Evolutionary conservation across 1,140 invertebrate species (phyloP), one percentile per base, ranked within the genome.

Genomic region (Hyposmocoma kahamanoa): DNA sequence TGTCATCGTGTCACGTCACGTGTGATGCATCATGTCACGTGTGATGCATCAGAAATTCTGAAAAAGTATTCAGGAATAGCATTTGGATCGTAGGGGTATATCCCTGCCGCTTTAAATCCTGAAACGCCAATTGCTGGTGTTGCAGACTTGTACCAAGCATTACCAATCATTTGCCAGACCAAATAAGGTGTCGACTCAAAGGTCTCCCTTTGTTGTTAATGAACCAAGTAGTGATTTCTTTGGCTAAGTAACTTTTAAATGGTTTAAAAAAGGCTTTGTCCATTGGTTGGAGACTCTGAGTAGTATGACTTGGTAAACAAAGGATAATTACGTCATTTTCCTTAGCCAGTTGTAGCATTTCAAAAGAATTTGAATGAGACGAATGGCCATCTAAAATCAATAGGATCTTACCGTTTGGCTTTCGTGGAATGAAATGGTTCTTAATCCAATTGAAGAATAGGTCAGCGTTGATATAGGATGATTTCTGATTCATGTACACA

Each of bases 241-340:
- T 9, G 9, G 20, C 21, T 17, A 46, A 62, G 38, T 62, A 56
- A 17, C 22, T 42, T 56, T 76, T 72, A 8, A 71, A 51, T 11
- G 54, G 56, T 47, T 64, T 66, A 44, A 70, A 76, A 47, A 70
- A 67, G 36, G 50, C 36, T 44, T 50, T 47, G 42, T 71, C 66
- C 6, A 71, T 32, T 13, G 63, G 71, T 43, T 76, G 68, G 26
- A 74, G 49, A 43, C 50, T 59, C 8, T 67, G 54, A n/a, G 62
- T 72, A 18, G 68, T 68, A 48, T 75, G 63, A 36, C 47, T 62
- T n/a, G 66, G 60, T 20, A 76, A 49, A 44, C 66, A 61, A 21
- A 76, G 26, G 10, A 68, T 30, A 13, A 71, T 50, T 4, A 72
- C 51, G 22, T 63, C 53, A 49, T 71, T 72, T 32, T 61, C 46